These are phyloP conservation scores for Saturnia pavonia DNA, from an alignment of 2,888 invertebrate genomes.

Conservation along the genomic window DNA sequence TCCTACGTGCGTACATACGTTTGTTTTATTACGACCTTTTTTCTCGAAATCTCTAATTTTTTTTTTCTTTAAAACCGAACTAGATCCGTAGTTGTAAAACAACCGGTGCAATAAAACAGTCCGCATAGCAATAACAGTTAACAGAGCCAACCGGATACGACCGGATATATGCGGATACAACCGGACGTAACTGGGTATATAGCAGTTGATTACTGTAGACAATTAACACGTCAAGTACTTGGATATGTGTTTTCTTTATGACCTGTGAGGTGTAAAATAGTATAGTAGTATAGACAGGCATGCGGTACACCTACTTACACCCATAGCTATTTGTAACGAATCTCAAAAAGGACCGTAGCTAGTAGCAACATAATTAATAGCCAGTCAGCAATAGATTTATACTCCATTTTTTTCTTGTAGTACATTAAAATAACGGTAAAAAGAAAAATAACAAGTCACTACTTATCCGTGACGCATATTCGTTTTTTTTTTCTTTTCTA, in stretches of 20 bases:
- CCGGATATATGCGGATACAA: constrained; percentile 38
- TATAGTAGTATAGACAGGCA: no score
- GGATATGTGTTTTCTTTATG: constrained; percentile 29
- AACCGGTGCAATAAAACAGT: constrained; percentile 47
- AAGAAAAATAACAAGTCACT: no score
- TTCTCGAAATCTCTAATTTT: neutral
- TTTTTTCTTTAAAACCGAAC: constrained; percentile 17
- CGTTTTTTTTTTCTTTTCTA: no score
- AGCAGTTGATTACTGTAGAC: constrained; percentile 57
- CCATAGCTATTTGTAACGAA: no score
- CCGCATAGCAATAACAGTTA: constrained; percentile 53
- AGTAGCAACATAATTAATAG: no score
- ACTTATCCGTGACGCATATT: no score
- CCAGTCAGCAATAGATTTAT: no score
- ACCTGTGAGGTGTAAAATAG: neutral
- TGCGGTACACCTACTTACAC: neutral
- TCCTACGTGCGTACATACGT: no score
- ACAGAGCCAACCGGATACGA: constrained; percentile 41
- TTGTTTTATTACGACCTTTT: no score
- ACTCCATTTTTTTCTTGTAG: no score
- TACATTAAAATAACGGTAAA: no score
- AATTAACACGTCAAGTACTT: constrained; percentile 47
- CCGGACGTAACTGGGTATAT: constrained; percentile 43
- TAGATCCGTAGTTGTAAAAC: constrained; percentile 36
- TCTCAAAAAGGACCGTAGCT: neutral